Evolutionary conservation across 2,888 invertebrate genomes (phyloP).

Genomic region (Lasioglossum pauxillum): DNA sequence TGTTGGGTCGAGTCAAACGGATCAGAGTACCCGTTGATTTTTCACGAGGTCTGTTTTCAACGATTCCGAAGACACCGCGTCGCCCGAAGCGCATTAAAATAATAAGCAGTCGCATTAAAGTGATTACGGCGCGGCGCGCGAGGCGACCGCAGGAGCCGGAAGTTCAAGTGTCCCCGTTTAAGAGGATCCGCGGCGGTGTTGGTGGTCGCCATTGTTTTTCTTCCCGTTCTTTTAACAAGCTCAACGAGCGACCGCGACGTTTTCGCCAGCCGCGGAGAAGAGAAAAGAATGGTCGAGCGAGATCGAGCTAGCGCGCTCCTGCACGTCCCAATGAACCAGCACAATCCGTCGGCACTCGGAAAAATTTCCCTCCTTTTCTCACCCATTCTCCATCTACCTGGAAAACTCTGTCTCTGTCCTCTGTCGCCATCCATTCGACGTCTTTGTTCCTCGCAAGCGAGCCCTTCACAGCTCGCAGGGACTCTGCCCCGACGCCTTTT

Average conservation of each 20-base stretch:
- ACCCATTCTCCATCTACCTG: conserved; percentile 19
- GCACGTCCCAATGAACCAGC: conserved; percentile 64
- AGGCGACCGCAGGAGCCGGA: conserved; percentile 62
- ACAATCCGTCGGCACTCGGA: conserved; percentile 54
- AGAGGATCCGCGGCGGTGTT: conserved; percentile 52
- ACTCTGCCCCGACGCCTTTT: conserved; percentile 34
- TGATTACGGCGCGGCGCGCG: conserved; percentile 67
- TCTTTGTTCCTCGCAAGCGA: neutral
- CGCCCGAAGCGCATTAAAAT: conserved; percentile 69
- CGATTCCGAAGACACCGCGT: conserved; percentile 13
- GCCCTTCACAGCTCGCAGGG: conserved; percentile 3
- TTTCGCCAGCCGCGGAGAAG: conserved; percentile 35
- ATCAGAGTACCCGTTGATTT: neutral
- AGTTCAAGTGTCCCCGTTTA: conserved; percentile 66
- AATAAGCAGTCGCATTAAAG: conserved; percentile 71
- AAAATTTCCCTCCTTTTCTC: conserved; percentile 37
- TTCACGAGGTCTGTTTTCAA: neutral
- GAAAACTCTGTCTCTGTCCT: neutral
- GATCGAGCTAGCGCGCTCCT: conserved; percentile 4
- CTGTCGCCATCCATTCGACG: neutral
- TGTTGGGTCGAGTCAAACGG: neutral
- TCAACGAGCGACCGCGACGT: conserved; percentile 57
- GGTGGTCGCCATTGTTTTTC: conserved; percentile 64
- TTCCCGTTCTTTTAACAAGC: conserved; percentile 63
- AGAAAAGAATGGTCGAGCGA: conserved; percentile 16